These are phyloP conservation scores for Leptonema lineaticorne DNA, from an alignment of 1,140 invertebrate genomes.

Conservation along the genomic window DNA sequence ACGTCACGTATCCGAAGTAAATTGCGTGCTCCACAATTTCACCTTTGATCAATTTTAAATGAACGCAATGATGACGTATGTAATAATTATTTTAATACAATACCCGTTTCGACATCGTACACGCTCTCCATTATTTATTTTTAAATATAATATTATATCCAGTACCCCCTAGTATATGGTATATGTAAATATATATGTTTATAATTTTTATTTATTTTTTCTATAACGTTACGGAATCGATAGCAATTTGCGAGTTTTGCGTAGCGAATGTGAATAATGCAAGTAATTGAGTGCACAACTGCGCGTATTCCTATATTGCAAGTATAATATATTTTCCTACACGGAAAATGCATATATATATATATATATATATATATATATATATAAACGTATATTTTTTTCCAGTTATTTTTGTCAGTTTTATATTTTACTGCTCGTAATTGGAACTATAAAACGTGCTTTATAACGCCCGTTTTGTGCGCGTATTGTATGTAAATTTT, in stretches of 20 bases:
- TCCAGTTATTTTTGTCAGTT: not conserved
- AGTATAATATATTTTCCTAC: too few relatives aligned
- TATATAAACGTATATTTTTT: too few relatives aligned
- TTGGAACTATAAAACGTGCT: constrained; percentile 5
- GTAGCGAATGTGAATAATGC: not conserved
- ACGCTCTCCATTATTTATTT: too few relatives aligned
- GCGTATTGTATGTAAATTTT: not conserved
- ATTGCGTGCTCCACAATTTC: not conserved
- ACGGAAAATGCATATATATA: too few relatives aligned
- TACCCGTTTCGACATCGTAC: too few relatives aligned
- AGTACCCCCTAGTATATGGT: too few relatives aligned
- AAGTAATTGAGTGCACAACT: not conserved
- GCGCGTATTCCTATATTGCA: not conserved
- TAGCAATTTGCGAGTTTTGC: not conserved
- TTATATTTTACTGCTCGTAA: not conserved
- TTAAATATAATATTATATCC: too few relatives aligned
- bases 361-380: too few relatives aligned
- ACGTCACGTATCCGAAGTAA: not conserved
- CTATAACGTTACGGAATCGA: not conserved
- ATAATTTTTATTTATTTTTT: too few relatives aligned
- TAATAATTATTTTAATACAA: not conserved
- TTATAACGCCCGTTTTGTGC: not conserved
- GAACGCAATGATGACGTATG: not conserved
- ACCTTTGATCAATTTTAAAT: not conserved
- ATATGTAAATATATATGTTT: too few relatives aligned